phyloP scores from a whole-genome alignment of 2,797 vertebrate species.

The Poeciliopsis gracilis region DNA sequence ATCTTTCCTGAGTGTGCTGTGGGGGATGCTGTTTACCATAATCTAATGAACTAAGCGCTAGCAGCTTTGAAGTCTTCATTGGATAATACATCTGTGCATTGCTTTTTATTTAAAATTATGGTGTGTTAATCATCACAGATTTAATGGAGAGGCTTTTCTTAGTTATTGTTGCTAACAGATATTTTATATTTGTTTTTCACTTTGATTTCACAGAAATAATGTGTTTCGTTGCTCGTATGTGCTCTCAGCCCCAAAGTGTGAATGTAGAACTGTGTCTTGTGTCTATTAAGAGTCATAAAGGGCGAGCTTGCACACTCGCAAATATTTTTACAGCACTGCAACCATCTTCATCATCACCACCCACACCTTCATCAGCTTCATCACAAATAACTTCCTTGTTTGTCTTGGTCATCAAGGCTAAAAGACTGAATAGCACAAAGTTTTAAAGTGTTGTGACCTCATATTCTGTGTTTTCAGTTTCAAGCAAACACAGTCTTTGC shows the following conservation, averaged over 20 bases:
- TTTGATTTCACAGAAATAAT: neutral
- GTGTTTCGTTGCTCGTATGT: neutral
- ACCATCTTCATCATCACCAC: conserved; percentile 7
- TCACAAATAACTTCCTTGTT: conserved; percentile 23
- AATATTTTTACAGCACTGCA: conserved; percentile 10
- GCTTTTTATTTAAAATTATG: neutral
- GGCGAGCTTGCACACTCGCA: neutral
- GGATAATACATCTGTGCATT: neutral
- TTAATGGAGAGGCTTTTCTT: neutral
- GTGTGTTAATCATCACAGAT: neutral
- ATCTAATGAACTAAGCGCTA: neutral
- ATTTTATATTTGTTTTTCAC: neutral
- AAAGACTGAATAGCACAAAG: neutral
- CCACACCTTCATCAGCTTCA: conserved; percentile 27
- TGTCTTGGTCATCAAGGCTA: neutral
- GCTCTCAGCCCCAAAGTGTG: neutral
- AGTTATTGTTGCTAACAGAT: neutral
- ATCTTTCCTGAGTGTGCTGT: neutral
- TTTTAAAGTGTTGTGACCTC: conserved; percentile 2
- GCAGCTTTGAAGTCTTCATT: neutral
- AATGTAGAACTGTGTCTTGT: neutral
- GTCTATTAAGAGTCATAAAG: neutral
- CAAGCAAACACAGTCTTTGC: neutral
- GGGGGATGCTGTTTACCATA: neutral
- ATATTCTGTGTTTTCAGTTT: conserved; percentile 3